Evolutionary conservation across 2,888 invertebrate species (phyloP), one percentile per base, ranked within the genome.

Genomic region (Hemaris fuciformis): DNA sequence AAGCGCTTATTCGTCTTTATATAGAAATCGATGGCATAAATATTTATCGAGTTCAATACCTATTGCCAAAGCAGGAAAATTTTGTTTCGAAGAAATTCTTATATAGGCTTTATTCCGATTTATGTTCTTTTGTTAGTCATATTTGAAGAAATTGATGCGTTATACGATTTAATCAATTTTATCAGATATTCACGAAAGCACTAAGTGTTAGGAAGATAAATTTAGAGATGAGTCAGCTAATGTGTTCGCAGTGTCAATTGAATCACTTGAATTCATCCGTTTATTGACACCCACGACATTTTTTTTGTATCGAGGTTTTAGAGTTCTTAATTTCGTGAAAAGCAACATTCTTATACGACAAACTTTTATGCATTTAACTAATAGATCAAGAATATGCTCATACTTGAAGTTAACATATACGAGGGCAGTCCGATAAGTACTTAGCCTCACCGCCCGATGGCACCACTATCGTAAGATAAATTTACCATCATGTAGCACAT

Each of bases 191-290:
- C n/a, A 8, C 13, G 59, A 6, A 20, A 38, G 22, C 13, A 22
- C 18, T 53, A 18, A 53, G 18, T 58, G 7, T 61, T 53, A 65
- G 62, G 67, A 74, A 65, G 67, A 70, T 72, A 72, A 72, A 77
- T 78, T 78, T 64, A 68, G 70, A 63, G 62, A 67, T 75, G 74
- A 77, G 67, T 76, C 74, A 78, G 72, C 61, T 64, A 63, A 67
- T 67, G 57, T 34, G 38, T n/a, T 57, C 31, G 60, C 60, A 59
- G 41, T 66, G 64, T 66, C 73, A 80, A 79, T 76, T 80, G 74
- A 63, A 69, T 72, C 72, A 77, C 68, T 77, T 76, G 70, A 70
- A 66, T 71, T 63, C 59, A 62, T 64, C 64, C 62, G 61, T 68
- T 61, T 61, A 64, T 56, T 62, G 43, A 68, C 72, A 66, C 72